Evolutionary conservation across 2,888 invertebrate species (phyloP), one percentile per base, ranked within the genome.

Genomic region (Caenorhabditis sp.): DNA sequence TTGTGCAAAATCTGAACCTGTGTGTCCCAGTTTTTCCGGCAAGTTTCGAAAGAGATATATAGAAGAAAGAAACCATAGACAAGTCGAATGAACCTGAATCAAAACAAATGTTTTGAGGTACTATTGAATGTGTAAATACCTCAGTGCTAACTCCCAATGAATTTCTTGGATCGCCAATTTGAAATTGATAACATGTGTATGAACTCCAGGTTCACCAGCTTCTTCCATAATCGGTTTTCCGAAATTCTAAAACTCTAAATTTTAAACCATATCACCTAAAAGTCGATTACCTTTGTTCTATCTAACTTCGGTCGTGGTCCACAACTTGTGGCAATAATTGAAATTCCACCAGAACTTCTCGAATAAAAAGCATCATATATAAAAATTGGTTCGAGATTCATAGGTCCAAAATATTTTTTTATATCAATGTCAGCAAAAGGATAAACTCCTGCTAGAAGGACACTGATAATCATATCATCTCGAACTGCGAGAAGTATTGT

Each of bases 341-440:
- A 23, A n/a, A 62, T 17, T 23, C 62, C 62, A 3, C 62, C 62
- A 14, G 25, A 20, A 27, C 8, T 10, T 31, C 53, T n/a, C 20
- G 62, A 53, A 53, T 53, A 62, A 27, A 7, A 21, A 1, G 62
- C 62, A 53, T 62, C 62, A 36, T 62, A 62, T 1, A 62, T 17
- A 17, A 50, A 31, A 27, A 60, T 20, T 25, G 60, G 60, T 17
- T 5, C 8, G 27, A 60, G n/a, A 43, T 60, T n/a, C 23, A 43
- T 8, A 27, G 10, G 14, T 25, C 23, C 25, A 7, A 21, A 56
- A 26, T 26, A 25, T 14, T 52, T 21, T 0, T 60, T 25, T 7
- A 73, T 26, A 54, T 74, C 61, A 20, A 74, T 69, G 14, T 69
- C 63, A 50, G 54, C 65, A 25, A 56, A 66, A 7, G 74, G 74